These are phyloP conservation scores for Drosophila gaucha DNA, from an alignment of 2,888 invertebrate species.

Conservation along the genomic window DNA sequence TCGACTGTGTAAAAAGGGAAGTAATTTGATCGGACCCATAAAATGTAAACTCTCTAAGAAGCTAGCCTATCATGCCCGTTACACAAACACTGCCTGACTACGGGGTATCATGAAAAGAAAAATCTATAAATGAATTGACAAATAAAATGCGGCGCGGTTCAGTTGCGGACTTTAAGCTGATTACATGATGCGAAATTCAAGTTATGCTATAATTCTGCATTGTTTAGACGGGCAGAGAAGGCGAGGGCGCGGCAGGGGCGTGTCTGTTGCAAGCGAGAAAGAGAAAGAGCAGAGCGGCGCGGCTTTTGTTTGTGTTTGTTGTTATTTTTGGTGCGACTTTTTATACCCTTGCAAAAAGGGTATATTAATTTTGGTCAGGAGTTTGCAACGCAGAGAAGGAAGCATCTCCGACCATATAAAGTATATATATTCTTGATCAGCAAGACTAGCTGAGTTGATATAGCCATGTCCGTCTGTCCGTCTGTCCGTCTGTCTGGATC, in stretches of 20 bases:
- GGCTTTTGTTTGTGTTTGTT: constrained; percentile 24
- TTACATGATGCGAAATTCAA: constrained; percentile 76
- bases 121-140: constrained; percentile 76
- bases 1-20: neutral
- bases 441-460: too few species aligned
- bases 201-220: constrained; percentile 79
- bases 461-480: too few species aligned
- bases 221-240: too few species aligned
- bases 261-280: neutral
- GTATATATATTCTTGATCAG: too few species aligned
- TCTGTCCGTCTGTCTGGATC: too few species aligned
- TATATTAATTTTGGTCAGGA: too few species aligned
- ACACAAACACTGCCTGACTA: neutral
- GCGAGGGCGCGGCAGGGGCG: neutral
- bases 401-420: too few species aligned
- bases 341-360: too few species aligned
- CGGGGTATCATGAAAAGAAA: constrained; percentile 14
- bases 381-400: too few species aligned
- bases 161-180: constrained; percentile 41
- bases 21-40: too few species aligned
- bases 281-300: constrained; percentile 6
- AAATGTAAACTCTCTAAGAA: too few species aligned
- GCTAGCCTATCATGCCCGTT: neutral
- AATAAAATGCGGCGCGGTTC: constrained; percentile 63
- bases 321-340: too few species aligned